A percentile compares a stretch with the other conserved stretches of the same genome.
phyloP scores from a whole-genome alignment of 2,113 vertebrate genomes.

The Pelmatolapia mariae region DNA sequence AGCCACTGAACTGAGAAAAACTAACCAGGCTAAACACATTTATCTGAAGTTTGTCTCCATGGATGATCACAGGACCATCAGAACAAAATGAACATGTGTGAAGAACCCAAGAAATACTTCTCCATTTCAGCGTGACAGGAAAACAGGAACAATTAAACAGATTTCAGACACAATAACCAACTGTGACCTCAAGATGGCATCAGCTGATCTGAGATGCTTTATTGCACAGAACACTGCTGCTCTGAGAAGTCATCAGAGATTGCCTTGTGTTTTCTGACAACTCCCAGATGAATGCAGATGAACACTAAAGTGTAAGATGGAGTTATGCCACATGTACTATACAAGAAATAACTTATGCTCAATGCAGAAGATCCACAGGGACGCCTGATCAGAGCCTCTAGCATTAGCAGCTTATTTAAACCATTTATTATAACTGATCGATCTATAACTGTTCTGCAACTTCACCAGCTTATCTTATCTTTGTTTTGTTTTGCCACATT shows the following conservation, averaged over 20 bases:
- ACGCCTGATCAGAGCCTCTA: neutral
- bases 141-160: neutral
- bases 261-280: neutral
- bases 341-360: neutral
- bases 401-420: neutral
- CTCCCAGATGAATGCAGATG: neutral
- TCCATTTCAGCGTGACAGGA: neutral
- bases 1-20: neutral
- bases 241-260: neutral
- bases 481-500: neutral
- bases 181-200: neutral
- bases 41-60: neutral
- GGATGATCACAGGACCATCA: neutral
- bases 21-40: neutral
- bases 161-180: neutral
- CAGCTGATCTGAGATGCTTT: neutral
- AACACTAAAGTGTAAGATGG: neutral
- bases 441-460: neutral
- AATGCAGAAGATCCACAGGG: accelerated
- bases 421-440: neutral
- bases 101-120: neutral
- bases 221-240: neutral
- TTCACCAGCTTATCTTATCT: accelerated
- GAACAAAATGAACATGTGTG: neutral
- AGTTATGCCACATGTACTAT: no score